Percentiles rank a stretch among this genome's conserved stretches.
These are phyloP conservation scores for Epistrophe eligans DNA, from an alignment of 2,888 invertebrate genomes.

Conservation along the genomic window DNA sequence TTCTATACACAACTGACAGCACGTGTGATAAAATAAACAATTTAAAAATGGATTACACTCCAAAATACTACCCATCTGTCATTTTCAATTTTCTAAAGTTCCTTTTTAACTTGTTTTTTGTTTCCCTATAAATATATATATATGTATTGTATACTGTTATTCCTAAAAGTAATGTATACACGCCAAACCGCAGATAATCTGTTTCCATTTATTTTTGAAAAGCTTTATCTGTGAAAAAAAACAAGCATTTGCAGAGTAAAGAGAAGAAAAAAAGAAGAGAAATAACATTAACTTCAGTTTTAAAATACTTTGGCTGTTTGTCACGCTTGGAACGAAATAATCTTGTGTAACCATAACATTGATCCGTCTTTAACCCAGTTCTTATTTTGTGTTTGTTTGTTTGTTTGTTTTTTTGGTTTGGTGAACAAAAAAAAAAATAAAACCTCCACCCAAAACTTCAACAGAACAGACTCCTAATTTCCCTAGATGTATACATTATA, in stretches of 20 bases:
- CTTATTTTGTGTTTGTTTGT: slow-evolving; percentile 8
- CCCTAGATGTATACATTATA: background rate
- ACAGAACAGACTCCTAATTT: slow-evolving; percentile 23
- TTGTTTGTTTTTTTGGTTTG: slow-evolving; percentile 3
- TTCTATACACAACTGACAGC: background rate
- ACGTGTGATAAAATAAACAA: slow-evolving; percentile 18
- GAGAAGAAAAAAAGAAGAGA: background rate
- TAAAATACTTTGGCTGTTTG: slow-evolving; percentile 68
- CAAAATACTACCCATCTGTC: slow-evolving; percentile 7
- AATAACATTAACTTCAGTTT: slow-evolving; percentile 28
- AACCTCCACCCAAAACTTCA: background rate
- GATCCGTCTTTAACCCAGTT: slow-evolving; percentile 61
- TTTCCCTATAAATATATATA: background rate
- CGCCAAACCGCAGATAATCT: slow-evolving; percentile 46
- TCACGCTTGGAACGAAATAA: slow-evolving; percentile 70
- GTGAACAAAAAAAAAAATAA: slow-evolving; percentile 50
- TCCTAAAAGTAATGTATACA: slow-evolving; percentile 37
- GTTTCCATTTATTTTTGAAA: slow-evolving; percentile 45
- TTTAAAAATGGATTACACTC: slow-evolving; percentile 24
- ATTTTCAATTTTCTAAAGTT: slow-evolving; percentile 39
- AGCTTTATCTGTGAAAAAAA: background rate
- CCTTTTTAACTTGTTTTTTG: background rate
- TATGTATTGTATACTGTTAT: too few species aligned
- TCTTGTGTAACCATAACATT: slow-evolving; percentile 70
- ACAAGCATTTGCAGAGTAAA: background rate